phyloP scores from a whole-genome alignment of 2,113 vertebrate species.

The Malaclemys terrapin region DNA sequence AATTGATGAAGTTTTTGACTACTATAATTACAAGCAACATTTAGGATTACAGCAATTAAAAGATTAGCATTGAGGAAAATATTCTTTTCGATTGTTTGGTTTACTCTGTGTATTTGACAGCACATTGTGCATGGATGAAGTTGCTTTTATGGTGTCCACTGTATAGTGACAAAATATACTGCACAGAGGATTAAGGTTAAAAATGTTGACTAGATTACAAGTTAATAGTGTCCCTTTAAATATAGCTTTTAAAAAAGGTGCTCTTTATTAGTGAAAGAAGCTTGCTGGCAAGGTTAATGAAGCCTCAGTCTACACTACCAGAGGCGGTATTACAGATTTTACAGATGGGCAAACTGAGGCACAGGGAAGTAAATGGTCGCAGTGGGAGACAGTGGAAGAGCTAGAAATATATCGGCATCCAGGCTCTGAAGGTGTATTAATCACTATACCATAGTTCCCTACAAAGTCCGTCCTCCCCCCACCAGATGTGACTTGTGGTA shows the following conservation, averaged over 20 bases:
- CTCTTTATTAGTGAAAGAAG: not conserved
- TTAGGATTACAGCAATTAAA: not conserved
- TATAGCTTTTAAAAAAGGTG: not conserved
- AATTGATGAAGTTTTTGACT: rapidly evolving
- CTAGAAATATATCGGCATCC: not conserved
- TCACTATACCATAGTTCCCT: not conserved
- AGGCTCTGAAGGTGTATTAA: not conserved
- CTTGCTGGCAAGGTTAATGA: not conserved
- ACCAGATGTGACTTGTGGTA: not conserved
- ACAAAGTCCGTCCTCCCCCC: not conserved
- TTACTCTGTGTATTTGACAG: not conserved
- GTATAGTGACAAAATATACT: rapidly evolving
- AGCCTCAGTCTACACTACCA: not conserved
- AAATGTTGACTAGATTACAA: not conserved
- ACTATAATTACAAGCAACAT: not conserved
- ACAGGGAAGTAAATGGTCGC: not conserved
- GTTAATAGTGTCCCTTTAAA: not conserved
- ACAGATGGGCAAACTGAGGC: not conserved
- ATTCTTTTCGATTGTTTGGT: not conserved
- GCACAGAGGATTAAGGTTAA: not conserved
- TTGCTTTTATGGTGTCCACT: not conserved
- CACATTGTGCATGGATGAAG: rapidly evolving
- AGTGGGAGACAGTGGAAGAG: not conserved
- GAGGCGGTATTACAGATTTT: not conserved
- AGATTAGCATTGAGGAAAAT: rapidly evolving